Base-by-base conservation (phyloP, 2,888 invertebrate species). In the Arrhopalites spinosus region DNA sequence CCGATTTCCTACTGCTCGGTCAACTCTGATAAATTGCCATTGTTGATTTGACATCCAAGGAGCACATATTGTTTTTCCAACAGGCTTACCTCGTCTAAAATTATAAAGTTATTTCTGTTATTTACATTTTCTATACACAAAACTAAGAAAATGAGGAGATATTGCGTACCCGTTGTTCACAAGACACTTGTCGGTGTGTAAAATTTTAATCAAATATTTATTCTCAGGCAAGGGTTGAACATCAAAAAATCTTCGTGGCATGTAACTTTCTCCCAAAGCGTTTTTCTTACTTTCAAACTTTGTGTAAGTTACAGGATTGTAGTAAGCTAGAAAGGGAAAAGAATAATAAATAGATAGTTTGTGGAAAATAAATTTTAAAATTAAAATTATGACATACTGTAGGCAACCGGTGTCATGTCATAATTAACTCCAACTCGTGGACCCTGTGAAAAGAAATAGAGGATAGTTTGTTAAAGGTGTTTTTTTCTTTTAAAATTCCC, bases 81-180 rank as follows among this genome's bases (percentile, higher is more conserved):
- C 77, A 29, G 77, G 69, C 47, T 56, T 67, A 15, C 73, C 73
- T 11, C 73, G 50, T n/a, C 77, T 77, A 25, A 5, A 23, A 61
- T n/a, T n/a, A n/a, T n/a, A n/a, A n/a, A n/a, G n/a, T n/a, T n/a
- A n/a, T n/a, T n/a, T n/a, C n/a, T n/a, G n/a, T n/a, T n/a, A n/a
- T n/a, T n/a, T n/a, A n/a, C n/a, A n/a, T n/a, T n/a, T n/a, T n/a
- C n/a, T n/a, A n/a, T n/a, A n/a, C n/a, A n/a, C n/a, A n/a, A n/a
- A n/a, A n/a, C n/a, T n/a, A n/a, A n/a, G n/a, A n/a, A n/a, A n/a
- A n/a, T n/a, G n/a, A n/a, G n/a, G 30, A 66, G 36, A 23, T 47
- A n/a, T n/a, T 50, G n/a, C 67, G 36, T 77, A 77, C 77, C 77
- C 77, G 43, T 74, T 77, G 53, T 77, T 77, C 17, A 77, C 77